These are phyloP conservation scores for Hypselothyrea guttata DNA, from an alignment of 2,888 invertebrate species.

Conservation along the genomic window DNA sequence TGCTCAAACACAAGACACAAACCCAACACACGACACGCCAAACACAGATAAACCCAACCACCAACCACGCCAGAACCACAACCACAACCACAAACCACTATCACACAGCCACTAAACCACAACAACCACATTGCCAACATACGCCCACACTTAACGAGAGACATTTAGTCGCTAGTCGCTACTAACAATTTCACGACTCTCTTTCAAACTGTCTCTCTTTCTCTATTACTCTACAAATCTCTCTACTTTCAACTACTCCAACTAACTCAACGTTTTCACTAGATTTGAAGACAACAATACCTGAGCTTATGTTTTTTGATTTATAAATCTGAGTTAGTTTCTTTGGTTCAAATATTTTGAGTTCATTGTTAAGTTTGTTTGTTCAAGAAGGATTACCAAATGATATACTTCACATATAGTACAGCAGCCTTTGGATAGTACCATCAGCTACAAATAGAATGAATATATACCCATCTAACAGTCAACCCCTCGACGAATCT, in stretches of 20 bases:
- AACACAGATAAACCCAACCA: constrained; percentile 24
- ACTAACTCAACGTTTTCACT: constrained; percentile 12
- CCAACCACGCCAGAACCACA: too few relatives aligned
- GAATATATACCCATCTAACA: constrained; percentile 1
- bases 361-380: constrained; percentile 45
- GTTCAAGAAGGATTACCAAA: constrained; percentile 64
- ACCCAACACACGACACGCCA: constrained; percentile 26
- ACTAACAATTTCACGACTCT: constrained; percentile 7
- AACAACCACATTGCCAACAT: constrained; percentile 16
- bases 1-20: constrained; percentile 11
- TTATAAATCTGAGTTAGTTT: constrained; percentile 31
- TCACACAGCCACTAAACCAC: constrained; percentile 19
- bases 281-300: constrained; percentile 21
- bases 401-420: constrained; percentile 80
- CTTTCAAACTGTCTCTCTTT: constrained; percentile 2
- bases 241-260: constrained; percentile 7
- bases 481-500: constrained; percentile 12
- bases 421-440: constrained; percentile 78
- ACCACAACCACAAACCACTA: constrained; percentile 25
- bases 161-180: constrained; percentile 38
- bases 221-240: constrained; percentile 5
- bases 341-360: constrained; percentile 43
- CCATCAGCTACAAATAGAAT: constrained; percentile 34
- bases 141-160: constrained; percentile 33
- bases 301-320: constrained; percentile 22